A percentile compares a stretch with the other conserved stretches of the same genome.
Conservation (phyloP, 37 sponge, comb jelly and placozoan species). For the Corticium candelabrum region DNA sequence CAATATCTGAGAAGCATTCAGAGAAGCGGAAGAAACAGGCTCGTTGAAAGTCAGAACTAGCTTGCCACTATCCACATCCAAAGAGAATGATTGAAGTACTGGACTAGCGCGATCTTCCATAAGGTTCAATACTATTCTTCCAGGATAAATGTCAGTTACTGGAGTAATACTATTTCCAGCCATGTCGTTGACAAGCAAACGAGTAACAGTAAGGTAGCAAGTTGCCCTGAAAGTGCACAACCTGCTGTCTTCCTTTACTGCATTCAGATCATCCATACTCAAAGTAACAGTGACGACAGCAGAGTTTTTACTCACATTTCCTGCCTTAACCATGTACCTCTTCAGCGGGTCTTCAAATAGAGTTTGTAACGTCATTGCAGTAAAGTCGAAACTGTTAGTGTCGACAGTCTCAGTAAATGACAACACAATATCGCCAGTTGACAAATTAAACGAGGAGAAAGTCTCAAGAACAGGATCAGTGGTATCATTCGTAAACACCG, state of each 20-base stretch:
- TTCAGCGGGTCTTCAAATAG: conserved; percentile 53
- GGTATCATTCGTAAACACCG: conserved; percentile 51
- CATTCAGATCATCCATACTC: conserved; percentile 34
- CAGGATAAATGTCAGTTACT: conserved; percentile 50
- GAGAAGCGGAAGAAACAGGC: conserved; percentile 36
- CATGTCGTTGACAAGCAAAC: conserved; percentile 36
- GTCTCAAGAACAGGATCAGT: conserved; percentile 38
- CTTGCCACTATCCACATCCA: conserved; percentile 59
- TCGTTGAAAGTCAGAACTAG: conserved; percentile 66
- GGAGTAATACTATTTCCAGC: conserved; percentile 39
- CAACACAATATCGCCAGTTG: conserved; percentile 50
- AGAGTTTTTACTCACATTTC: conserved; percentile 13
- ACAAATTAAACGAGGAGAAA: conserved; percentile 58
- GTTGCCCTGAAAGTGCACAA: conserved; percentile 70
- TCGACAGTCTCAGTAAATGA: conserved; percentile 64
- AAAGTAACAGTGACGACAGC: conserved; percentile 30
- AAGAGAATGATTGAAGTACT: conserved; percentile 15
- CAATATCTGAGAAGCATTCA: conserved; percentile 41
- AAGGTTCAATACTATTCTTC: conserved; percentile 40
- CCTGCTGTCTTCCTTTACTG: conserved; percentile 31
- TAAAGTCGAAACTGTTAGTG: conserved; percentile 36
- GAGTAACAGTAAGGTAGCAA: conserved; percentile 52
- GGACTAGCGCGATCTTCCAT: conserved; percentile 44
- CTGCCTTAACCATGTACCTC: conserved; percentile 31
- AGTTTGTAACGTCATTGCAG: conserved; percentile 40